phyloP scores from a whole-genome alignment of 1,140 invertebrate species.

The Dendrolimus punctatus region DNA sequence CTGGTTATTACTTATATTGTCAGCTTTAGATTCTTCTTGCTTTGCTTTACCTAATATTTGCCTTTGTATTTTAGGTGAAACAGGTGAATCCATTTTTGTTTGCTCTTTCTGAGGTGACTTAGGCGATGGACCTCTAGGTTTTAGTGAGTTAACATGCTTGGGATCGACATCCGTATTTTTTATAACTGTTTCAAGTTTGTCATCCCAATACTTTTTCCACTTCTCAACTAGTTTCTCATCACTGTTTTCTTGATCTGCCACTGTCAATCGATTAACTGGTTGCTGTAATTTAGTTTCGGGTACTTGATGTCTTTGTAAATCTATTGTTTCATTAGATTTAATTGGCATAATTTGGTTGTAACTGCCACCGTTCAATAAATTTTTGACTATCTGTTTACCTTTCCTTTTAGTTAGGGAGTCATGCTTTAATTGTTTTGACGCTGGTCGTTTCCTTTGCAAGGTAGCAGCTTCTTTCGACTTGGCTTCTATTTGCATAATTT shows the following conservation, averaged over 20 bases:
- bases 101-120: too few species aligned
- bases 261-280: constrained; percentile 1
- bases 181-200: constrained; percentile 28
- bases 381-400: constrained; percentile 59
- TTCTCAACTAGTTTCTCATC: constrained; percentile 44
- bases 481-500: constrained; percentile 56
- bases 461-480: constrained; percentile 49
- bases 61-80: background rate
- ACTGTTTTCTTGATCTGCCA: constrained; percentile 6
- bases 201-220: constrained; percentile 65
- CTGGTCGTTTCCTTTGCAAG: constrained; percentile 39
- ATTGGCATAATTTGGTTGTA: constrained; percentile 13
- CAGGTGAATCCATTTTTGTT: background rate
- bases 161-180: constrained; percentile 25
- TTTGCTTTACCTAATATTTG: too few species aligned
- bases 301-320: constrained; percentile 13
- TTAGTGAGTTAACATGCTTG: background rate
- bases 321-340: constrained; percentile 10
- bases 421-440: constrained; percentile 45
- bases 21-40: too few species aligned
- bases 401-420: constrained; percentile 64
- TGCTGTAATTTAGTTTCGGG: constrained; percentile 16
- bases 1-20: too few species aligned
- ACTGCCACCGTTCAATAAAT: constrained; percentile 43
- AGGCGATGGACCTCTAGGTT: background rate